These are phyloP conservation scores for Tachina grossa DNA, from an alignment of 2,888 invertebrate genomes.

Conservation along the genomic window DNA sequence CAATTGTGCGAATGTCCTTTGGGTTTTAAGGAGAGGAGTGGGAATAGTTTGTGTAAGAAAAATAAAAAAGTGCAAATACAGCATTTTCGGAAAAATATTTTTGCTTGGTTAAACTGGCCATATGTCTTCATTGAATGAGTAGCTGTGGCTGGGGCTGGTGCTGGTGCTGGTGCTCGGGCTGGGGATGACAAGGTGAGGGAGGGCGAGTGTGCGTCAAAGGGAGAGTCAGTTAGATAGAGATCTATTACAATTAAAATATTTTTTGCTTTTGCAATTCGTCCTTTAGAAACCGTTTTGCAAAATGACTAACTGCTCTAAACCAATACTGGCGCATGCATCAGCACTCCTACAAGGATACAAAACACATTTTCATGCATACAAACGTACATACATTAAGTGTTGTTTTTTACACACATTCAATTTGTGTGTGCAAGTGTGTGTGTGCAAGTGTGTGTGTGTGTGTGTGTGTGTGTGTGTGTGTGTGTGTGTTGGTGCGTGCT, in stretches of 20 bases:
- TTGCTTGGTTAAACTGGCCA: slow-evolving; percentile 65
- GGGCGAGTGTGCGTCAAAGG: background rate
- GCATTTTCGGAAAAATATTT: slow-evolving; percentile 59
- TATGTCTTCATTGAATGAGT: slow-evolving; percentile 72
- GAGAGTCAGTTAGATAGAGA: slow-evolving; percentile 28
- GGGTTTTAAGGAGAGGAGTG: slow-evolving; percentile 21
- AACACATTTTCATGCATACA: background rate
- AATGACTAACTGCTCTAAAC: slow-evolving; percentile 49
- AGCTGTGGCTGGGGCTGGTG: background rate
- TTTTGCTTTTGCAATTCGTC: slow-evolving; percentile 17
- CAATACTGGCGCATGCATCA: background rate
- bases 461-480: background rate
- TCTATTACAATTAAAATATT: slow-evolving; percentile 50
- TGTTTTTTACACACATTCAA: background rate
- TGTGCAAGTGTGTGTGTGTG: no score
- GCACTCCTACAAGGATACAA: background rate
- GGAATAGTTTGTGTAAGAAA: slow-evolving; percentile 37
- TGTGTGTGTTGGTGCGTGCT: slow-evolving; percentile 25
- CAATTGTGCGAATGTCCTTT: slow-evolving; percentile 59
- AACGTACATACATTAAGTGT: background rate
- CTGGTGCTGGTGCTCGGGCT: no score
- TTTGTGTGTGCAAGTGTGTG: background rate
- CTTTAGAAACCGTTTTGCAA: slow-evolving; percentile 35
- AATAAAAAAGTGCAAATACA: slow-evolving; percentile 64
- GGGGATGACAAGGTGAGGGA: background rate